Evolutionary conservation across 1,140 invertebrate species (phyloP).

Genomic region (Saccostrea cuccullata): DNA sequence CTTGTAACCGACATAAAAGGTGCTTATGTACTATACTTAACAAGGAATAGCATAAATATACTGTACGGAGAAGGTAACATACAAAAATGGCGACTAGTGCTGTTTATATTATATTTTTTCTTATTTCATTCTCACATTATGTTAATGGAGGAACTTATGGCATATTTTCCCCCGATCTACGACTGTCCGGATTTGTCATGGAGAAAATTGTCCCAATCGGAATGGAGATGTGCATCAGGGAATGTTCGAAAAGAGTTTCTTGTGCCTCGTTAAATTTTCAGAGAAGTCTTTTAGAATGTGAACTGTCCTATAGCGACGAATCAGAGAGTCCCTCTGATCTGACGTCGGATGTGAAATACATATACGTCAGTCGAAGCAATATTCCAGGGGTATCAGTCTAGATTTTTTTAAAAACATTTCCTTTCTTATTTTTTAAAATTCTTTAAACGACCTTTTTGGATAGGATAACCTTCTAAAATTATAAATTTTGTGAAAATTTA

Average conservation of each 20-base stretch:
- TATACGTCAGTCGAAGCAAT: background rate
- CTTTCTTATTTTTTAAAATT: background rate
- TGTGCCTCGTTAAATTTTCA: background rate
- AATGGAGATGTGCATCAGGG: background rate
- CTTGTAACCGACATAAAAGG: no score
- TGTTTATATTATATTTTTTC: background rate
- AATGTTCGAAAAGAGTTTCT: constrained; percentile 3
- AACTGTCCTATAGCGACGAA: background rate
- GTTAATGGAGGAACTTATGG: background rate
- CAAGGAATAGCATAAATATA: no score
- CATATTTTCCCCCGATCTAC: background rate
- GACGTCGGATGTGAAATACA: background rate
- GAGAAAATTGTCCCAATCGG: constrained; percentile 10
- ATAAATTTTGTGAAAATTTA: no score
- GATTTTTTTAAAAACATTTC: background rate
- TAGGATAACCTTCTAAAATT: no score
- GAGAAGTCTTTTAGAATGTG: background rate
- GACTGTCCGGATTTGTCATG: constrained; percentile 11
- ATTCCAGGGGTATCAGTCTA: background rate
- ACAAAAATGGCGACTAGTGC: background rate
- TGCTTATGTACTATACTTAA: no score
- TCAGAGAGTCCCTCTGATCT: background rate
- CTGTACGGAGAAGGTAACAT: background rate
- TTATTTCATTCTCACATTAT: background rate
- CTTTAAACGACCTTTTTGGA: background rate